Evolutionary conservation across 2,113 vertebrate species (phyloP).

Genomic region (Atractosteus spatula): DNA sequence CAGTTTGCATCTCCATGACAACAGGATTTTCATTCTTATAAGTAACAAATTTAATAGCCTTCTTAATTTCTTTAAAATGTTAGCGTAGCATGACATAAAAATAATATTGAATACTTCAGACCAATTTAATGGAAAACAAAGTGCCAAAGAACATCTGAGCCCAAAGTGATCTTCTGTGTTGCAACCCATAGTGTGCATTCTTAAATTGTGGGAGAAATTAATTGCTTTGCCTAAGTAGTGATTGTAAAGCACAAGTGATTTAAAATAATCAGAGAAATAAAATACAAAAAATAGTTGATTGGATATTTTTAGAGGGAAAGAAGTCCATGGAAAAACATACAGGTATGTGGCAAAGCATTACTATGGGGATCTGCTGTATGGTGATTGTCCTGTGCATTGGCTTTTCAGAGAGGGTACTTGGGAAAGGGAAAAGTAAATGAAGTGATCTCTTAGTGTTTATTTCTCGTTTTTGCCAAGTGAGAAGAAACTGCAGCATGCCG

Average conservation of each 20-base stretch:
- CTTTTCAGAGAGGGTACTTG: too few species aligned
- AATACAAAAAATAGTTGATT: too few species aligned
- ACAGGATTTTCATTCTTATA: slow-evolving; percentile 11
- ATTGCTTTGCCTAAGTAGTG: not conserved
- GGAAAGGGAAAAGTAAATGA: too few species aligned
- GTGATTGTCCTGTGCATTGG: too few species aligned
- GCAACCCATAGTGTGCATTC: slow-evolving; percentile 1
- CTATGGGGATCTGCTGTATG: too few species aligned
- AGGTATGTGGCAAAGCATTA: slow-evolving; percentile 8
- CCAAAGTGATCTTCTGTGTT: not conserved
- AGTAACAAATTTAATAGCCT: slow-evolving; percentile 7
- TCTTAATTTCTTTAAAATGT: slow-evolving; percentile 12
- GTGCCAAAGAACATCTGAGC: not conserved
- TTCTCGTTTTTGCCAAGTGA: too few species aligned
- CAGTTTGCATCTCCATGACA: slow-evolving; percentile 21
- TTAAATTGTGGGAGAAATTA: slow-evolving; percentile 2
- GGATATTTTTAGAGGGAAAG: too few species aligned
- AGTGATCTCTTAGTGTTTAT: too few species aligned
- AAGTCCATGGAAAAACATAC: not conserved
- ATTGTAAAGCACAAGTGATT: too few species aligned
- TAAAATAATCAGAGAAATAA: too few species aligned
- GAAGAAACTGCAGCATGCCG: too few species aligned
- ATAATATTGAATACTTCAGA: not conserved
- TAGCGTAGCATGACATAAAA: not conserved
- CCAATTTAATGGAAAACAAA: not conserved